Conservation (phyloP, 1,140 invertebrate genomes). For the Zaprionus ghesquierei region DNA sequence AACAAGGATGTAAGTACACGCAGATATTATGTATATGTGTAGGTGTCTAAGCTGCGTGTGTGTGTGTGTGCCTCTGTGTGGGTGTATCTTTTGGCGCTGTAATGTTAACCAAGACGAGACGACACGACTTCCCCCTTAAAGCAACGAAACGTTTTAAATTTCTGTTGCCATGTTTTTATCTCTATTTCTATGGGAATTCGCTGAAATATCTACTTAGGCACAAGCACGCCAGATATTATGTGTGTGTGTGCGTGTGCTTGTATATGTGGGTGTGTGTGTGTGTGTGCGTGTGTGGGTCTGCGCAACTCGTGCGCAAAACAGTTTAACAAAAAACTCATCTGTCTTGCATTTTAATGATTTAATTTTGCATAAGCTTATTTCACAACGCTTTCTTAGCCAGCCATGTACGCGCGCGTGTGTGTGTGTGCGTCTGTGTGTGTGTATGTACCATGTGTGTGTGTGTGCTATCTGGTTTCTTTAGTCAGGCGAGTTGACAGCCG, state of each 20-base stretch:
- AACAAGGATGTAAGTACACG: not conserved
- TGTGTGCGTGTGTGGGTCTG: slow-evolving; percentile 8
- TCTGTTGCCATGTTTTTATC: slow-evolving; percentile 50
- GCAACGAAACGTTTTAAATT: slow-evolving; percentile 61
- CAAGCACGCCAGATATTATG: slow-evolving; percentile 42
- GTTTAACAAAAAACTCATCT: slow-evolving; percentile 73
- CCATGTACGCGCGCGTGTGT: no score
- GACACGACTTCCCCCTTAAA: slow-evolving; percentile 12
- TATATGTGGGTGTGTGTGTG: slow-evolving; percentile 28
- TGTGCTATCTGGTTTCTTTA: slow-evolving; percentile 24
- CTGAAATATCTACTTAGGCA: slow-evolving; percentile 71
- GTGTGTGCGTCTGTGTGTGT: slow-evolving; percentile 4
- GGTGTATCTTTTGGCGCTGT: slow-evolving; percentile 18
- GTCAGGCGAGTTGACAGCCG: slow-evolving; percentile 27
- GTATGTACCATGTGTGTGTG: slow-evolving; percentile 1
- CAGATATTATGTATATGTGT: not conserved
- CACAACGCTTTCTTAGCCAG: slow-evolving; percentile 12
- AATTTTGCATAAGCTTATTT: slow-evolving; percentile 72
- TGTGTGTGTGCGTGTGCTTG: slow-evolving; percentile 2
- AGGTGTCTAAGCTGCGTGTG: slow-evolving; percentile 8
- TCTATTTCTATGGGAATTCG: slow-evolving; percentile 56
- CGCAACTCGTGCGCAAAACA: slow-evolving; percentile 72
- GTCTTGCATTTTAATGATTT: slow-evolving; percentile 75
- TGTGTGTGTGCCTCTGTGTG: slow-evolving; percentile 17
- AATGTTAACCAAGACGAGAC: slow-evolving; percentile 41